Percentiles rank a stretch among this genome's conserved stretches.
phyloP scores from a whole-genome alignment of 2,888 invertebrate species.

The Unio delphinus region DNA sequence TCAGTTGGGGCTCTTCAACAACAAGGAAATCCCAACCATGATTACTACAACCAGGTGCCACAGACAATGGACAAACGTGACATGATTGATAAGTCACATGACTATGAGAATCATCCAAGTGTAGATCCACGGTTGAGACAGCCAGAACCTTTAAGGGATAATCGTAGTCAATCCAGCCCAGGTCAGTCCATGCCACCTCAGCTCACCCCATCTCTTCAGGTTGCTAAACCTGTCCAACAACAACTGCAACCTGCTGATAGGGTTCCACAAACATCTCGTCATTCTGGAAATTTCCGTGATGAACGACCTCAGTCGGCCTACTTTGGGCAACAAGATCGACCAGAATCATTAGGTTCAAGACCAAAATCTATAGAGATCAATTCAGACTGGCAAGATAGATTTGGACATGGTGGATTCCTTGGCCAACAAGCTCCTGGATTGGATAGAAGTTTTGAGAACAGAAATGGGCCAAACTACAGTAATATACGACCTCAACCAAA shows the following conservation, averaged over 20 bases:
- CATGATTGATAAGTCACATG: conserved; percentile 33
- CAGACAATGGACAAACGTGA: conserved; percentile 30
- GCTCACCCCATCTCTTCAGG: conserved; percentile 12
- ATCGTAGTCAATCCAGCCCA: conserved; percentile 15
- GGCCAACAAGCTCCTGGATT: conserved; percentile 23
- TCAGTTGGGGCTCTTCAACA: conserved; percentile 56
- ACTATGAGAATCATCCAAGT: conserved; percentile 63
- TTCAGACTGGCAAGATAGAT: conserved; percentile 57
- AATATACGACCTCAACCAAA: conserved; percentile 50
- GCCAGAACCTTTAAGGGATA: conserved; percentile 17
- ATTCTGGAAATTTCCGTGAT: conserved; percentile 45
- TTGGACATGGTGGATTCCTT: conserved; percentile 43
- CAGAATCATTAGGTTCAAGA: conserved; percentile 41
- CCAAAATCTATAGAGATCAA: conserved; percentile 61
- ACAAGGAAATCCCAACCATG: conserved; percentile 21
- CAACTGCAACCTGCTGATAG: conserved; percentile 30
- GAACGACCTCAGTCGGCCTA: conserved; percentile 61
- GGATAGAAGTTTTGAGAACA: conserved; percentile 45
- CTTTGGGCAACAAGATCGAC: conserved; percentile 42
- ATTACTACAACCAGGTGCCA: conserved; percentile 43
- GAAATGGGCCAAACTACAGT: conserved; percentile 41
- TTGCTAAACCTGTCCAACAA: conserved; percentile 9
- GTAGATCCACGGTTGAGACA: conserved; percentile 33
- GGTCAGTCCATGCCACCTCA: conserved; percentile 17
- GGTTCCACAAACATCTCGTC: conserved; percentile 43